Percentiles rank a stretch among this genome's conserved stretches.
Evolutionary conservation across 2,888 invertebrate genomes (phyloP).

Genomic region (Dynastes grantii): DNA sequence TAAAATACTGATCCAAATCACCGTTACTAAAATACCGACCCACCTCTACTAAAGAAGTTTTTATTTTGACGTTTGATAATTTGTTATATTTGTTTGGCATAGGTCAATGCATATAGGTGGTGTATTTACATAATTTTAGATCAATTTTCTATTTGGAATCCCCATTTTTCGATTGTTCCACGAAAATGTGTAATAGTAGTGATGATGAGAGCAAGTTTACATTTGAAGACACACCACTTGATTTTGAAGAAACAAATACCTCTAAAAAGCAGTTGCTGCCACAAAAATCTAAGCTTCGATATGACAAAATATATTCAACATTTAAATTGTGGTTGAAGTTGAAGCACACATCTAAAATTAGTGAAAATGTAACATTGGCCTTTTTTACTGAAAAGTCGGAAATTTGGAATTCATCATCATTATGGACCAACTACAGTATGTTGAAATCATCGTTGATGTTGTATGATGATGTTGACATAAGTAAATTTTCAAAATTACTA

Average conservation of each 20-base stretch:
- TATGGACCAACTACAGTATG: constrained; percentile 13
- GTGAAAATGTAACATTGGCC: not conserved
- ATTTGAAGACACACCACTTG: not conserved
- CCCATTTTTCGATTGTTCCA: too few relatives aligned
- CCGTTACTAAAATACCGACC: too few relatives aligned
- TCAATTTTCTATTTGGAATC: too few relatives aligned
- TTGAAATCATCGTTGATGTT: constrained; percentile 6
- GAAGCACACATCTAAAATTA: not conserved
- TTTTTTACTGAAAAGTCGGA: constrained; percentile 9
- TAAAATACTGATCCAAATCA: too few relatives aligned
- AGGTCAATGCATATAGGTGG: too few relatives aligned
- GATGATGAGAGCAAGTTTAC: not conserved
- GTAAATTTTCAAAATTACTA: constrained; percentile 1
- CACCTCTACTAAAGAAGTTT: too few relatives aligned
- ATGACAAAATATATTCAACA: constrained; percentile 1
- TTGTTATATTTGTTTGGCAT: too few relatives aligned
- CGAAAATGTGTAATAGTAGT: too few relatives aligned
- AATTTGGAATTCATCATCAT: constrained; percentile 10
- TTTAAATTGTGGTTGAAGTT: not conserved
- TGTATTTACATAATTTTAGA: too few relatives aligned
- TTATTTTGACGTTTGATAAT: too few relatives aligned
- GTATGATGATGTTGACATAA: constrained; percentile 3
- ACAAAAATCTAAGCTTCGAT: not conserved
- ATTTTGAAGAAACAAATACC: not conserved
- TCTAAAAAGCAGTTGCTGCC: not conserved